Evolutionary conservation across 2,888 invertebrate genomes (phyloP), one percentile per base, ranked within the genome.

Genomic region (Pseudoips prasinana): DNA sequence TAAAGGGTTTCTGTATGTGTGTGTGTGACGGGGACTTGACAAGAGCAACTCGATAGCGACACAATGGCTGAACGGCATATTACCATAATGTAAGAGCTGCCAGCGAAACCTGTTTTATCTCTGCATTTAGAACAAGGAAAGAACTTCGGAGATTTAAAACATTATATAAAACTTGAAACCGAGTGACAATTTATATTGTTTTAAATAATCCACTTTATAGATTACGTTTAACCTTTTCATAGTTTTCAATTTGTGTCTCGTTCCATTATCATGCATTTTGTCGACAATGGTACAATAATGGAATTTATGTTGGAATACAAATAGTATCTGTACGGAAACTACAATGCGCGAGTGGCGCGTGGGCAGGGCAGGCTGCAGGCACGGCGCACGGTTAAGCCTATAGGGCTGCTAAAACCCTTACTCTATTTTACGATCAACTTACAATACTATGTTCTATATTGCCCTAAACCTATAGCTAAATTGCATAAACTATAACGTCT

Each of bases 31-130:
- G 64, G 64, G 53, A 52, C 64, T 58, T 66, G 63, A 68, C 70
- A 72, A 66, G 61, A 63, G 59, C 61, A 55, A 59, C 56, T 60
- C 59, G 66, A 64, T 63, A 69, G 72, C 70, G 72, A 78, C 70
- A 81, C 79, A 79, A 81, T 79, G 65, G 58, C 56, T 55, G 56
- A 62, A 54, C 59, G 63, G 70, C 70, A 59, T 63, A 67, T 77
- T 73, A 71, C 67, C 73, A 67, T 66, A 70, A 63, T 64, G 53
- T 62, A 51, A 32, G 35, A 42, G 52, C 35, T 39, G 44, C 39
- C 50, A 49, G 35, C 55, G 35, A 58, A 56, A 52, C 57, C 39
- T 45, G 57, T 52, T 57, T 49, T 35, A 28, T 42, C 33, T n/a
- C 20, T 20, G 20, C 14, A 14, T 14, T 39, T 44, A 42, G 37